phyloP scores from a whole-genome alignment of 53 echinoderm and acorn worm species.

The Pentamera pediparva region DNA sequence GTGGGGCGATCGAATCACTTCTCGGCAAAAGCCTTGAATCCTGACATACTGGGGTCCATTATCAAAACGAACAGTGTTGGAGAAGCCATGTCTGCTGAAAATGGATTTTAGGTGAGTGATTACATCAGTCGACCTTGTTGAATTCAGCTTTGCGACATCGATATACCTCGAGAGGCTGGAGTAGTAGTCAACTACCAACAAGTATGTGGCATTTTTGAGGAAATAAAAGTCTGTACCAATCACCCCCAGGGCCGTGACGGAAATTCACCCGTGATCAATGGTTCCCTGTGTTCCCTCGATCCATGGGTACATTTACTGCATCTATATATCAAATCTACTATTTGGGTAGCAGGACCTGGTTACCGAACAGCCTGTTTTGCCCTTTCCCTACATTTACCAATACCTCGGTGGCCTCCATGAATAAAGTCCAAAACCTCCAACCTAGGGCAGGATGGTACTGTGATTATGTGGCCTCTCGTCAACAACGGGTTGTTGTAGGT shows the following conservation, averaged over 20 bases:
- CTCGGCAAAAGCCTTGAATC: neutral
- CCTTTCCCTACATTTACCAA: neutral
- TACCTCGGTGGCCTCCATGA: neutral
- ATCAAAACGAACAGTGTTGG: neutral
- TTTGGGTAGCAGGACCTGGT: neutral
- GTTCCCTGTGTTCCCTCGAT: neutral
- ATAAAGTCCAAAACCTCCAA: neutral
- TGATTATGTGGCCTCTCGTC: too few relatives aligned
- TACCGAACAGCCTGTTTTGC: neutral
- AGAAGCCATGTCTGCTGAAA: neutral
- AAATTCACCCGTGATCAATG: neutral
- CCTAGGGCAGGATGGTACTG: too few relatives aligned
- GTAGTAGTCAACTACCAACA: neutral
- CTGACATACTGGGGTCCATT: neutral
- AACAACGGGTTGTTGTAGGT: too few relatives aligned
- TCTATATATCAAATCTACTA: neutral
- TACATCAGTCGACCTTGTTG: neutral
- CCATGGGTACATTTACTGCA: neutral
- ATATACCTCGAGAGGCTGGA: neutral
- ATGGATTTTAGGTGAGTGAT: neutral
- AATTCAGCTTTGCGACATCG: neutral
- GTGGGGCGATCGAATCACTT: neutral
- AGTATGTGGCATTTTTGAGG: neutral
- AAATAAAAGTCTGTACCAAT: neutral
- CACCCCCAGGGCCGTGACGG: neutral